These are phyloP conservation scores for Archivesica marissinica DNA, from an alignment of 1,140 invertebrate species.

Conservation along the genomic window DNA sequence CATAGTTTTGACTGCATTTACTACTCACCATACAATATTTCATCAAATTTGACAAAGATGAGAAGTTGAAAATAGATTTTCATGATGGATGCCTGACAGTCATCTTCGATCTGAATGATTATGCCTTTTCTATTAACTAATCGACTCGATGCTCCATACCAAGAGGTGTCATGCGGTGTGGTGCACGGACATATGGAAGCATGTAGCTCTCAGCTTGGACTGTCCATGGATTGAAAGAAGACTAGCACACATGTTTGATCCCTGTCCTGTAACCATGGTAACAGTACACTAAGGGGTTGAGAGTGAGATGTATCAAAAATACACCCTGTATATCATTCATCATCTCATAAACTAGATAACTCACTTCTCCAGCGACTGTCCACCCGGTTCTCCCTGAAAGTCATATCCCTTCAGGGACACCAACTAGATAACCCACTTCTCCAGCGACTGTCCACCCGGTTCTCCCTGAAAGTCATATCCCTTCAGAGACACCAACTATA, in stretches of 20 bases:
- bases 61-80: too few species aligned
- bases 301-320: background rate
- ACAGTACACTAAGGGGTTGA: background rate
- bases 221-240: background rate
- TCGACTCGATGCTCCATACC: background rate
- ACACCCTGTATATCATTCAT: background rate
- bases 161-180: background rate
- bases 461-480: slow-evolving; percentile 71
- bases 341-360: background rate
- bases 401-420: slow-evolving; percentile 68
- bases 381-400: slow-evolving; percentile 69
- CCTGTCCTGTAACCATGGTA: background rate
- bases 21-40: too few species aligned
- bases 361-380: slow-evolving; percentile 73
- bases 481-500: slow-evolving; percentile 55
- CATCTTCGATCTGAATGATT: background rate
- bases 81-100: background rate
- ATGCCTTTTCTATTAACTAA: background rate
- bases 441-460: slow-evolving; percentile 71
- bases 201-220: background rate
- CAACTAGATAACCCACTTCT: slow-evolving; percentile 64
- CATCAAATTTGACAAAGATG: too few species aligned
- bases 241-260: background rate
- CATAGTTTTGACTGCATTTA: too few species aligned
- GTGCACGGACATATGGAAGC: background rate